A percentile compares a stretch with the other conserved stretches of the same genome.
These are phyloP conservation scores for Samia ricini DNA, from an alignment of 1,140 invertebrate species.

Conservation along the genomic window DNA sequence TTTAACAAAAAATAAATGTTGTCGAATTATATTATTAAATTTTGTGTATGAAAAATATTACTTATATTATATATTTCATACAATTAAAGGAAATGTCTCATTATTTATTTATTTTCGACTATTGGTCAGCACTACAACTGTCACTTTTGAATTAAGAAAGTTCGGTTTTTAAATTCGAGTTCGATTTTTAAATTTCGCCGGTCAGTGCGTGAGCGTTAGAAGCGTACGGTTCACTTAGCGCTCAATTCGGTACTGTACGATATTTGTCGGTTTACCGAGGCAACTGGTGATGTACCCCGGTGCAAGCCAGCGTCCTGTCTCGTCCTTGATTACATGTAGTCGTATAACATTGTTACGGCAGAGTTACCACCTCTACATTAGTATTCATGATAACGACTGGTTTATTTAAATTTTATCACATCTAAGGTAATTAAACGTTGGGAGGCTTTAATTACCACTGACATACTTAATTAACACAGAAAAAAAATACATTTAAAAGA, in stretches of 20 bases:
- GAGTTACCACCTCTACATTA: not conserved
- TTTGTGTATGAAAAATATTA: too few species aligned
- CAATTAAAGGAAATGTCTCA: too few species aligned
- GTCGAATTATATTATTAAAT: too few species aligned
- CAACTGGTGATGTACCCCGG: constrained; percentile 15
- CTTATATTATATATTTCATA: not conserved
- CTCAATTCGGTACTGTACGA: constrained; percentile 17
- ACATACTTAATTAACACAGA: too few species aligned
- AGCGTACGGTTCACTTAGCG: constrained; percentile 9
- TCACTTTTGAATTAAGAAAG: constrained; percentile 9
- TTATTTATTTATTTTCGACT: too few species aligned
- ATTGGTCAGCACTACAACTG: constrained; percentile 11
- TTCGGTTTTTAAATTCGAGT: constrained; percentile 2
- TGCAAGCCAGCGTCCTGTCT: constrained; percentile 8
- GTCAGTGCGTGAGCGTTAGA: constrained; percentile 9
- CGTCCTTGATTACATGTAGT: constrained; percentile 16
- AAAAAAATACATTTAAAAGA: too few species aligned
- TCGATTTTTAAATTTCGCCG: constrained; percentile 11
- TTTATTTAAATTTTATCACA: not conserved
- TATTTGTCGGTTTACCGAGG: constrained; percentile 17
- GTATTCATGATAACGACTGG: not conserved
- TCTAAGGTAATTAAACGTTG: too few species aligned
- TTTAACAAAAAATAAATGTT: not conserved
- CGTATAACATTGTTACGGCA: not conserved
- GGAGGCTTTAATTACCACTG: too few species aligned